Base-by-base conservation (phyloP, 1,140 invertebrate genomes). In the Drosophila truncata region DNA sequence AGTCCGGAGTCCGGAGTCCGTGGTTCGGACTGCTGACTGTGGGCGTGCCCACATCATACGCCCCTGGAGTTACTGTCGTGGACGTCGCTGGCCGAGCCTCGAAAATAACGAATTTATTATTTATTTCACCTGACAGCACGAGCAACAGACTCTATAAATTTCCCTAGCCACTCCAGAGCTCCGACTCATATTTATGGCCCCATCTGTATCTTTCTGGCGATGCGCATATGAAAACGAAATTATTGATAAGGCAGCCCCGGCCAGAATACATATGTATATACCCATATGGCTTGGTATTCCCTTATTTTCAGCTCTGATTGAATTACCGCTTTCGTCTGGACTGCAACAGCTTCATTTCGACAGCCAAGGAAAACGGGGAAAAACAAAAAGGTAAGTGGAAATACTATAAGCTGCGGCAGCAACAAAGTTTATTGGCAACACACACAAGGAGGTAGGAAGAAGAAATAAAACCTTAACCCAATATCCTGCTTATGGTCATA, bases 81-180 rank as follows among this genome's bases (percentile, higher is more conserved):
- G 60, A 69, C 63, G 80, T 39, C 65, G 79, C n/a, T 63, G 63
- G 65, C 33, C 66, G 52, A 39, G 70, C 52, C 67, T 60, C 70
- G 54, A 60, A 73, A 80, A 88, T 92, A 92, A 92, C 91, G 87
- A 92, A 92, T 92, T 92, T 92, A 92, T 92, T 92, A 92, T 92
- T 92, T 92, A 92, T 92, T 92, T 92, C 91, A 92, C 91, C 91
- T 92, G 91, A 92, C 91, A 92, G 82, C 80, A 61, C 65, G 50
- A 66, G 70, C 86, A 92, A 80, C 91, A 92, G 82, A 92, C 80
- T 88, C 91, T 80, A 92, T 92, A 92, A 92, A 92, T 92, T 92
- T 91, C 76, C 70, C 85, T 88, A 90, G 81, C 85, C 78, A 76
- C 59, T 76, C 71, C 71, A 18, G 59, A 16, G 35, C 62, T 46